Conservation (phyloP, 2,797 vertebrate genomes). For the Tenualosa thibaudeaui region DNA sequence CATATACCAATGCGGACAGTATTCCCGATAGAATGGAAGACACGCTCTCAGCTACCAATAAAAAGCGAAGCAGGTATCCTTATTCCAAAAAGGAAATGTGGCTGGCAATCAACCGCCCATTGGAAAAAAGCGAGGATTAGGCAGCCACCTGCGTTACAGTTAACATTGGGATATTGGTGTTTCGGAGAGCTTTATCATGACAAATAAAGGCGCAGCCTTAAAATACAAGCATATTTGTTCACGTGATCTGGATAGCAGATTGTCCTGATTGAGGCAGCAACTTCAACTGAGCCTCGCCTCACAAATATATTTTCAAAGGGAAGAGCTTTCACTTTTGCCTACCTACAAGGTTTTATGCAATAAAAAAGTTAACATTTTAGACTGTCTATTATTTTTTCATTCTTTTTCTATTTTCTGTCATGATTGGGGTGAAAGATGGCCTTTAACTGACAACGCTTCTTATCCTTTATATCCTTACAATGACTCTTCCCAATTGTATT, state of each 20-base stretch:
- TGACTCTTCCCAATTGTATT: background rate
- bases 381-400: conserved; percentile 47
- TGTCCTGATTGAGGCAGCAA: conserved; percentile 82
- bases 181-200: conserved; percentile 89
- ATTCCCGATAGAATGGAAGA: conserved; percentile 98
- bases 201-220: conserved; percentile 95
- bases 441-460: background rate
- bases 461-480: background rate
- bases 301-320: conserved; percentile 78
- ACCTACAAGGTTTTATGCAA: background rate
- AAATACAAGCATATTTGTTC: conserved; percentile 95
- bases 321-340: conserved; percentile 69
- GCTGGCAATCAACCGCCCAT: conserved; percentile 75
- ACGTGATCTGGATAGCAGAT: conserved; percentile 89
- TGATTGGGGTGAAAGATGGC: background rate
- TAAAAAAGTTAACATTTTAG: background rate
- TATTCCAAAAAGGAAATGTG: conserved; percentile 75
- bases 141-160: conserved; percentile 64
- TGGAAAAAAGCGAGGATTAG: conserved; percentile 66
- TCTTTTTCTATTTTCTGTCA: conserved; percentile 47
- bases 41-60: conserved; percentile 97
- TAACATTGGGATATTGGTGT: conserved; percentile 79
- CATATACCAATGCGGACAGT: conserved; percentile 90
- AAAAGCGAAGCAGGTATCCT: conserved; percentile 87
- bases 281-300: conserved; percentile 81